Evolutionary conservation across 2,797 vertebrate genomes (phyloP).

Genomic region (Sardinella longiceps): DNA sequence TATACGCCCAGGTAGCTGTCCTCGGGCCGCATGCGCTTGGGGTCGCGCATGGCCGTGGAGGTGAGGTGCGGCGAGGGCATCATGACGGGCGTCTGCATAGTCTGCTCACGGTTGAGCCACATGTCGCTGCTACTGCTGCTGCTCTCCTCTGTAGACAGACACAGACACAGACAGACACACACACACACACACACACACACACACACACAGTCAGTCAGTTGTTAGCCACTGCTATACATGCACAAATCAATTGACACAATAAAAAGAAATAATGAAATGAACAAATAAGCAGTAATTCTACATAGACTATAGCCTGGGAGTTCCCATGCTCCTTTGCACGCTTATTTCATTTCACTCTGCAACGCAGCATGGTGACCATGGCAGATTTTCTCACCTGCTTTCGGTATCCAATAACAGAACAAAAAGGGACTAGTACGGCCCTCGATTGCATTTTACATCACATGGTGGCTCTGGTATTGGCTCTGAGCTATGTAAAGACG

Average conservation of each 20-base stretch:
- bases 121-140: conserved; percentile 81
- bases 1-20: conserved; percentile 80
- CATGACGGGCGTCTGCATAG: conserved; percentile 84
- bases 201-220: conserved; percentile 24
- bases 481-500: too few relatives aligned
- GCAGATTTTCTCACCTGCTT: too few relatives aligned
- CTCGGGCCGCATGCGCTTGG: conserved; percentile 84
- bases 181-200: background rate
- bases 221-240: background rate
- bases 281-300: background rate
- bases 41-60: conserved; percentile 85
- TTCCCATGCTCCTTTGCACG: too few relatives aligned
- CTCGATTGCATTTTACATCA: too few relatives aligned
- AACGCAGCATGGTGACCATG: too few relatives aligned
- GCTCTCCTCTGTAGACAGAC: conserved; percentile 70
- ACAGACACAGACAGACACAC: conserved; percentile 50
- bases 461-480: too few relatives aligned
- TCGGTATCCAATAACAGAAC: too few relatives aligned
- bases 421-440: too few relatives aligned
- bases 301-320: background rate
- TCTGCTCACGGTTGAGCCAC: conserved; percentile 85
- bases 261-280: background rate
- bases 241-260: background rate
- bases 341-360: too few relatives aligned
- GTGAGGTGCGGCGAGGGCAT: conserved; percentile 86